phyloP scores from a whole-genome alignment of 2,113 vertebrate species.

The Gnathonemus longibarbis region DNA sequence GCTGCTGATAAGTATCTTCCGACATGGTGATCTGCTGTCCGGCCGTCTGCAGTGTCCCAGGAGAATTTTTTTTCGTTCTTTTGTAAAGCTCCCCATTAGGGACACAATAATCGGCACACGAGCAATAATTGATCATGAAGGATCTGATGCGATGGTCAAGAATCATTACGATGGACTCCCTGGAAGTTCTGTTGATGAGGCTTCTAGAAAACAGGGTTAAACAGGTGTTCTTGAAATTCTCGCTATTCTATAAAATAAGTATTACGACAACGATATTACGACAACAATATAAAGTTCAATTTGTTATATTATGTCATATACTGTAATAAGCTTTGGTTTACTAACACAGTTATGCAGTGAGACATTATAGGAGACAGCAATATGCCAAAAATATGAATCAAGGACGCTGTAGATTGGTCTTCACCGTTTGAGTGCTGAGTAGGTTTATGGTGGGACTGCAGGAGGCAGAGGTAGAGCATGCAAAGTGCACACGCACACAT shows the following conservation, averaged over 20 bases:
- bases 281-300: not conserved
- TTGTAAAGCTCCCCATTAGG: not conserved
- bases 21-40: not conserved
- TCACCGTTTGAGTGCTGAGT: not conserved
- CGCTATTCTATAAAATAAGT: not conserved
- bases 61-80: not conserved
- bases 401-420: not conserved
- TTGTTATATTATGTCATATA: not conserved
- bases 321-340: not conserved
- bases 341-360: not conserved
- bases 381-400: not conserved
- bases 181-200: not conserved
- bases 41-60: not conserved
- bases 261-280: not conserved
- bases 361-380: not conserved
- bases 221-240: not conserved
- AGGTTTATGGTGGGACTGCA: not conserved
- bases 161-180: not conserved
- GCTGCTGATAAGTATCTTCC: constrained; percentile 35
- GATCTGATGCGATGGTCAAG: not conserved
- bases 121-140: not conserved
- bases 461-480: not conserved
- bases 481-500: not conserved
- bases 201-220: not conserved
- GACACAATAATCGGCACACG: not conserved